Conservation (phyloP, 2,888 invertebrate species). For the Volucella inanis region DNA sequence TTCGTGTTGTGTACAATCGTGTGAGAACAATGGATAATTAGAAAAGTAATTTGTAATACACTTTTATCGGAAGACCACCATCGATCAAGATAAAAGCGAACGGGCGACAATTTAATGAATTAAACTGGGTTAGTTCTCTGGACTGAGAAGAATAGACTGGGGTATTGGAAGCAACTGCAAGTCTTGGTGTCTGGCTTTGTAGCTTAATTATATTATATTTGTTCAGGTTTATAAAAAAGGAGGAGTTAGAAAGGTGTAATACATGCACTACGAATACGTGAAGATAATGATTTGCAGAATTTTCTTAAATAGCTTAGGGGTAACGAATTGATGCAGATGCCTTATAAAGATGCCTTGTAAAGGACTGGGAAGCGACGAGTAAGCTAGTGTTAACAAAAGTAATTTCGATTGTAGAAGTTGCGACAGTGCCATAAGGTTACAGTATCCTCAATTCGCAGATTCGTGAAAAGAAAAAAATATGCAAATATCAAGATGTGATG, state of each 20-base stretch:
- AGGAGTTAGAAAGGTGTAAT: neutral
- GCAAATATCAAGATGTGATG: too few species aligned
- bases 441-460: too few species aligned
- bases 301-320: too few species aligned
- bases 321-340: too few species aligned
- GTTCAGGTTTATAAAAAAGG: neutral
- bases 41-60: slow-evolving; percentile 74
- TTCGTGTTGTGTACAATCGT: slow-evolving; percentile 62
- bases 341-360: too few species aligned
- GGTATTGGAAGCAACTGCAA: slow-evolving; percentile 34
- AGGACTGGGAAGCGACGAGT: too few species aligned
- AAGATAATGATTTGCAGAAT: neutral
- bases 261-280: neutral
- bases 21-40: slow-evolving; percentile 71
- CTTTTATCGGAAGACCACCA: slow-evolving; percentile 66
- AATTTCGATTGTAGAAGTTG: too few species aligned
- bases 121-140: slow-evolving; percentile 55
- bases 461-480: too few species aligned
- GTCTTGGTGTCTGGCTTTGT: slow-evolving; percentile 6
- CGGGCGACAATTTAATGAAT: slow-evolving; percentile 68
- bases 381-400: too few species aligned
- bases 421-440: too few species aligned
- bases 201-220: slow-evolving; percentile 56
- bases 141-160: slow-evolving; percentile 21
- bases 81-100: slow-evolving; percentile 62